Evolutionary conservation across 2,888 invertebrate genomes (phyloP), one percentile per base, ranked within the genome.

Genomic region (Trissolcus japonicus): DNA sequence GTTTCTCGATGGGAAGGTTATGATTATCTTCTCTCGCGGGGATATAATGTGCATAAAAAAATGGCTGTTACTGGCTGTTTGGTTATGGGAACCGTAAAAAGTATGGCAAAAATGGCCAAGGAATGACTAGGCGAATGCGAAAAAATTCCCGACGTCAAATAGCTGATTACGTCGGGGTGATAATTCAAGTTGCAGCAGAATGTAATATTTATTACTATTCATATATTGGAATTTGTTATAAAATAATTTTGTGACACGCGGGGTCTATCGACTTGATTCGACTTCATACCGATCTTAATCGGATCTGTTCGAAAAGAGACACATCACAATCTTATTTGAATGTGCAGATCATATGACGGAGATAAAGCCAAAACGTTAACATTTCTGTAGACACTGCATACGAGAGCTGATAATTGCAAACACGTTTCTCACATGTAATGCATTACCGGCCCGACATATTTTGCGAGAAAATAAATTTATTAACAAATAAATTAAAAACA

Each of bases 121-220:
- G 72, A 72, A 65, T 72, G 72, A 60, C 65, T 54, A 17, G 19
- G 43, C 55, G 40, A 73, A 60, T 72, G 73, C 55, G n/a, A 73
- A 74, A 74, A 74, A 67, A 60, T 67, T 40, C 21, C 40, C n/a
- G 7, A 56, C 56, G 55, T 17, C 55, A 65, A 43, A 56, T 62
- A 51, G 46, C 61, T 61, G 51, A 66, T 67, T 62, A 29, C 55
- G 35, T 46, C 29, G 51, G 40, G 56, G 66, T 57, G 74, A 74
- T 75, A 67, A 63, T 68, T 68, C 63, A 68, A 63, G 41, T 59
- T 68, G 62, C 68, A 63, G 68, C 61, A 74, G 74, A 74, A 74
- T 63, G 74, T 68, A 68, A 74, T 74, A 74, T 74, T 74, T 74
- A 74, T 74, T 67, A 54, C 67, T 74, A 74, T 74, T 68, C 68